Evolutionary conservation across 2,113 vertebrate genomes (phyloP).

Genomic region (Seriola aureovittata): DNA sequence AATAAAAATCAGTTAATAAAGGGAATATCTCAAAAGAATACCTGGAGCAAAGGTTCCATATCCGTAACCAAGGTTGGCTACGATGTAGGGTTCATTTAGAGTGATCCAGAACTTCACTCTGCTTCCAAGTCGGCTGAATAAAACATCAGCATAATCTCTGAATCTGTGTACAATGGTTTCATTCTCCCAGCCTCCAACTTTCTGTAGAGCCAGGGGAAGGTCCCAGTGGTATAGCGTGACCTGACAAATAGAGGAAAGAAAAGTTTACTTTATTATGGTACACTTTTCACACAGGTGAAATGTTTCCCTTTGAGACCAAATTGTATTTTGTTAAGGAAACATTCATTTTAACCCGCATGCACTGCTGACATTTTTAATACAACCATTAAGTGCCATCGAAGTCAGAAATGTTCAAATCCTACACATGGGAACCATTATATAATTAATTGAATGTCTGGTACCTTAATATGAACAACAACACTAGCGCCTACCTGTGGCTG

Average conservation of each 20-base stretch:
- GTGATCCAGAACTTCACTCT: conserved; percentile 51
- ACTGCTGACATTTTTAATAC: neutral
- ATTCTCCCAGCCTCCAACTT: conserved; percentile 38
- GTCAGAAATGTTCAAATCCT: neutral
- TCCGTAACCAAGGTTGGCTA: conserved; percentile 52
- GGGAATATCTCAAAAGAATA: neutral
- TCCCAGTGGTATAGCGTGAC: conserved; percentile 50
- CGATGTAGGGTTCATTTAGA: conserved; percentile 44
- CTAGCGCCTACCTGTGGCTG: conserved; percentile 30
- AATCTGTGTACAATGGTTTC: conserved; percentile 37
- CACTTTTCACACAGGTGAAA: neutral
- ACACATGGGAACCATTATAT: no score
- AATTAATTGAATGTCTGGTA: no score
- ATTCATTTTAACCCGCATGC: neutral
- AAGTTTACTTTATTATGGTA: neutral
- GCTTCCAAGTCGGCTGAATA: conserved; percentile 31
- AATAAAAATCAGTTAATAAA: neutral
- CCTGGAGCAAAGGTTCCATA: conserved; percentile 53
- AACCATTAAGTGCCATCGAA: neutral
- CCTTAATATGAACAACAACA: no score
- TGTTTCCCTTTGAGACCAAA: neutral
- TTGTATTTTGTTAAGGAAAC: no score
- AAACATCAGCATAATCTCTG: conserved; percentile 34
- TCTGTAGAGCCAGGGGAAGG: conserved; percentile 26
- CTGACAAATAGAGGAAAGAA: conserved; percentile 3